Conservation (phyloP, 2,113 vertebrate species). For the Melierax canorus region DNA sequence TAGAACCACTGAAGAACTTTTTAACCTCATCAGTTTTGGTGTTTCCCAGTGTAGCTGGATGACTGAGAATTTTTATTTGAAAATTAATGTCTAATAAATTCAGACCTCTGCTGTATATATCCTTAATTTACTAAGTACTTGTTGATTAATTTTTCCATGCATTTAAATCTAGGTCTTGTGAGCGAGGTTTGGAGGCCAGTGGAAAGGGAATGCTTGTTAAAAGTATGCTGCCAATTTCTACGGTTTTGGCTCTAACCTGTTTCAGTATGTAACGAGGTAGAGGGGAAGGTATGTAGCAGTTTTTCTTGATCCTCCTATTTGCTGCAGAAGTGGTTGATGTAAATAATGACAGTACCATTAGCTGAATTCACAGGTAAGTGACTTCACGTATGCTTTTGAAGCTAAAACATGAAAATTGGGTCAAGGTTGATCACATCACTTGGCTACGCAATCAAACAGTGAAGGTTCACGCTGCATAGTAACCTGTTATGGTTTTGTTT, state of each 20-base stretch:
- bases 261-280: not conserved
- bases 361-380: not conserved
- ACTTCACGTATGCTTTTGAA: accelerated
- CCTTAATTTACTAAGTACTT: not conserved
- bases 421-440: too few relatives aligned
- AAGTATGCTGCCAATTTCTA: not conserved
- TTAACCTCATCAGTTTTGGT: not conserved
- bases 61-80: not conserved
- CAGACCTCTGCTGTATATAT: not conserved
- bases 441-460: too few relatives aligned
- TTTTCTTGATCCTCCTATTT: not conserved
- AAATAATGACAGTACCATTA: not conserved
- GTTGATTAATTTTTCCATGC: not conserved
- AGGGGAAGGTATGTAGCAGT: too few relatives aligned
- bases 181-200: not conserved
- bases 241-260: not conserved
- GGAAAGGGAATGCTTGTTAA: not conserved
- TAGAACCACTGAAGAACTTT: not conserved
- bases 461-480: not conserved
- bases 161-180: not conserved
- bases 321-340: not conserved
- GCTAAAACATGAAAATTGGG: not conserved
- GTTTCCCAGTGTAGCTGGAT: not conserved
- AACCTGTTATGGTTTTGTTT: not conserved
- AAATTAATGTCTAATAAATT: not conserved